These are phyloP conservation scores for Parazoanthus darwini DNA, from an alignment of 92 coral and sea anemone species.

Conservation along the genomic window DNA sequence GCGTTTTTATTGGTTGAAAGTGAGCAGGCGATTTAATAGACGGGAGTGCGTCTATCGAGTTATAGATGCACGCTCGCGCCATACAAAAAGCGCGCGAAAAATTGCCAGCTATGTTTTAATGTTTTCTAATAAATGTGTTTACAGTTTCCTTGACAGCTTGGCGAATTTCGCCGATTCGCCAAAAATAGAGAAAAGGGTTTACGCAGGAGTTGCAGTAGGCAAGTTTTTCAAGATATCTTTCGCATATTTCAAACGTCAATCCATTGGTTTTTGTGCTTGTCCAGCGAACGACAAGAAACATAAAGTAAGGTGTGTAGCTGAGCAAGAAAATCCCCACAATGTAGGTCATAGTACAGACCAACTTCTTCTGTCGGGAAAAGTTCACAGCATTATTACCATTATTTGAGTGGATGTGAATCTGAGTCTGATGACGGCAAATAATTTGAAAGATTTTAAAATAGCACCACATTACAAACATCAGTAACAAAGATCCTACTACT, in stretches of 20 bases:
- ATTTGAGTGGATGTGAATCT: background rate
- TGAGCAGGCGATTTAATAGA: no score
- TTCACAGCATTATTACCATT: background rate
- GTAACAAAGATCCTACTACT: background rate
- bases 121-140: no score
- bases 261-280: background rate
- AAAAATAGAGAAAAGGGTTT: background rate
- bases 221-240: background rate
- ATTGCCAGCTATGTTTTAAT: no score
- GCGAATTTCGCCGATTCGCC: background rate
- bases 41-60: no score
- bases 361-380: background rate
- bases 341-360: background rate
- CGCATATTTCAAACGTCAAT: no score
- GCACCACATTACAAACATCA: background rate
- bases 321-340: background rate
- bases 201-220: background rate
- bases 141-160: background rate
- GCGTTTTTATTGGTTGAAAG: no score
- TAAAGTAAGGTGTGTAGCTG: background rate
- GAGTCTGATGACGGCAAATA: background rate
- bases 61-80: no score
- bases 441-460: background rate
- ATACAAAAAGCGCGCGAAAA: no score
- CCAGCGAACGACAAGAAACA: background rate